Base-by-base conservation (phyloP, 2,888 invertebrate species). In the Epinotia bilunana region DNA sequence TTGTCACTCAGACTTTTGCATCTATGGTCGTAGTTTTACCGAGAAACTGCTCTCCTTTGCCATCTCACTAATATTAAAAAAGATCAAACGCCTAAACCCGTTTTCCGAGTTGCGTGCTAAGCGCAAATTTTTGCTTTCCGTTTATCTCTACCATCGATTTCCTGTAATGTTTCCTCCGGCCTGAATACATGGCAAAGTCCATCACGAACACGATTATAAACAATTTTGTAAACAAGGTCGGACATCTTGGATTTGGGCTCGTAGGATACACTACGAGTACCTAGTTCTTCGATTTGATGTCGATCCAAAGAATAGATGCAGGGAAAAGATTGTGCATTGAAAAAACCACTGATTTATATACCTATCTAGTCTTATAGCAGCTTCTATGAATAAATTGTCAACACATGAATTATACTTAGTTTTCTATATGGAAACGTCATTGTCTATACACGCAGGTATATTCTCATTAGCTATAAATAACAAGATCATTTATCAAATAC, bases 121-220 rank as follows among this genome's bases (percentile, higher is more conserved):
- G 28, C 18, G 75, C 57, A 75, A 57, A 57, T 75, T 71, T 75
- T 62, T 65, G 60, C 64, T 55, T 67, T 72, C 75, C 75, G 72
- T 46, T 75, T 67, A 75, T 75, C 71, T 75, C 62, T 49, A 55
- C 49, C 33, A 65, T 43, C 71, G 60, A 53, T 75, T 75, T 75
- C 75, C 72, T 60, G 58, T 39, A 55, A 11, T 3, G 61, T 61
- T 75, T 75, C 75, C 75, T 55, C 23, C 61, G 75, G 46, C 75
- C 75, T 67, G 57, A 67, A 65, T 73, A 72, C 60, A 72, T 69
- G 69, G 74, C 63, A 77, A 64, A 64, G 58, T 60, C 16, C 53
- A 68, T 67, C 63, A 64, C 72, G 72, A 74, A 64, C 67, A 7
- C 64, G 60, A 71, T 74, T 60, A 20, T 23, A 49, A 70, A 63